Percentiles rank a stretch among this genome's conserved stretches.
phyloP scores from a whole-genome alignment of 2,113 vertebrate genomes.

The Eidolon helvum region DNA sequence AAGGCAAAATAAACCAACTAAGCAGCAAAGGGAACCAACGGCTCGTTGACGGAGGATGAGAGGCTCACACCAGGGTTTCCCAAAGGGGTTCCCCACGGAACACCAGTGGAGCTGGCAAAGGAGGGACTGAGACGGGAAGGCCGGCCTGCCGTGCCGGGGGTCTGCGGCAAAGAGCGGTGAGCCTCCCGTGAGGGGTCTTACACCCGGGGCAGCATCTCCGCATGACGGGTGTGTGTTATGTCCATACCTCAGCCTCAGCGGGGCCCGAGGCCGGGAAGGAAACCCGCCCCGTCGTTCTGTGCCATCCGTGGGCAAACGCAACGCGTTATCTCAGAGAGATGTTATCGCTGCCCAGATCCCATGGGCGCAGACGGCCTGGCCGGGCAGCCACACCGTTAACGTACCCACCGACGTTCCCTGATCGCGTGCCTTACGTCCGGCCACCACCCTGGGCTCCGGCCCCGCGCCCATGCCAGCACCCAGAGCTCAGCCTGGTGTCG shows the following conservation, averaged over 20 bases:
- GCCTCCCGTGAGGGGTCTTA: accelerated
- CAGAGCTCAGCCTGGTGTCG: not conserved
- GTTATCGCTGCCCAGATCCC: accelerated
- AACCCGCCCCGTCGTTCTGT: not conserved
- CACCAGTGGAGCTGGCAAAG: accelerated
- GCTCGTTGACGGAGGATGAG: not conserved
- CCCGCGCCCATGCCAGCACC: accelerated
- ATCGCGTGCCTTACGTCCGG: not conserved
- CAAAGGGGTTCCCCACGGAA: not conserved
- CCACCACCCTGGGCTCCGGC: accelerated
- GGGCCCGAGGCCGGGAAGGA: not conserved
- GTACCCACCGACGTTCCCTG: no score
- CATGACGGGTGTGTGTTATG: accelerated
- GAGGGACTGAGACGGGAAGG: not conserved
- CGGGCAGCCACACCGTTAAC: accelerated
- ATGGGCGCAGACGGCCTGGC: accelerated
- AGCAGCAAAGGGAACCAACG: not conserved
- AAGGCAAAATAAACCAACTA: not conserved
- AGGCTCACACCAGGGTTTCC: not conserved
- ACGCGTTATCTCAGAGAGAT: accelerated
- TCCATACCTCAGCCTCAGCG: accelerated
- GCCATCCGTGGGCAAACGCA: accelerated
- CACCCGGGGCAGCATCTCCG: accelerated
- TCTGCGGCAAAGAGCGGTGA: no score
- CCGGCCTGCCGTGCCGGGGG: not conserved